Base-by-base conservation (phyloP, 2,888 invertebrate species). In the Bibio marci region DNA sequence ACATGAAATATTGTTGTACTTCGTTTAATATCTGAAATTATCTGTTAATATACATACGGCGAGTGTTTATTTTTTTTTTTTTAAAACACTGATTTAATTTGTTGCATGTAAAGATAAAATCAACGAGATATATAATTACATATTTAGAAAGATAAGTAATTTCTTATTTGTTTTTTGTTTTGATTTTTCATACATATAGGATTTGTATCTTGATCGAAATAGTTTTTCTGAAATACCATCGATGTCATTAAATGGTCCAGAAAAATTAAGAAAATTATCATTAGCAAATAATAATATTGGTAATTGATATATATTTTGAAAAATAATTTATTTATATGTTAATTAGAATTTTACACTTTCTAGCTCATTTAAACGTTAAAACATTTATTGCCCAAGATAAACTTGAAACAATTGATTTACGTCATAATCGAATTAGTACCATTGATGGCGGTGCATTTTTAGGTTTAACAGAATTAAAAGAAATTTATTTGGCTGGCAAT, bases 231-330 rank as follows among this genome's bases (percentile, higher is more conserved):
- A 66, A 11, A 73, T 87, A 22, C 90, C 90, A 12, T 76, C 79
- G 22, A 69, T 73, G 28, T 83, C 87, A 2, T 62, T 90, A 17
- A 85, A 86, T 53, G 86, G 86, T 27, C 87, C 88, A 8, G 72
- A 67, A 50, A 69, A 74, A 19, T 64, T 90, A 41, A 71, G 71
- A 54, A 65, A 78, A 43, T 64, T 91, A 26, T 80, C 85, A 1
- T 62, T 90, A 41, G 71, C 74, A 48, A 71, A 76, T 51, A 91
- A 91, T 57, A 70, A 77, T 57, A 87, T 90, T 55, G 76, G 87
- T 86, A 70, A 67, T 65, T 55, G 32, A 30, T 22, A 22, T 8
- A 22, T 22, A 6, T 22, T 6, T 22, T 22, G 8, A 8, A 22
- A 6, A 22, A 22, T 22, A 22, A 22, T 22, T 22, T 6, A 22